A percentile compares a stretch with the other conserved stretches of the same genome.
Evolutionary conservation across 37 sponge, comb jelly and placozoan species (phyloP).

Genomic region (Chondrilla cf. caribensis): DNA sequence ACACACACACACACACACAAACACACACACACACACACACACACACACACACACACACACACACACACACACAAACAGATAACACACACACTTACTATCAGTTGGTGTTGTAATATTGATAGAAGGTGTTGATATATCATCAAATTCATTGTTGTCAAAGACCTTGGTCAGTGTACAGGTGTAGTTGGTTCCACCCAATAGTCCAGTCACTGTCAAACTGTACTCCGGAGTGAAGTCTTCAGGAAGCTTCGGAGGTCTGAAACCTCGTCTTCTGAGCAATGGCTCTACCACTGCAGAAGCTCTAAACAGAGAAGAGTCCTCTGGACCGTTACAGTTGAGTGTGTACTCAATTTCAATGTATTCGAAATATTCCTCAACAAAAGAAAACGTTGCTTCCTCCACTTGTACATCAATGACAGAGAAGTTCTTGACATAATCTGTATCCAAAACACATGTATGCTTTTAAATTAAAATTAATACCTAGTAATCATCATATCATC

Average conservation of each 20-base stretch:
- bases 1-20: too few species aligned
- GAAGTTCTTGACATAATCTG: slow-evolving; percentile 2
- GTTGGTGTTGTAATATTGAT: too few species aligned
- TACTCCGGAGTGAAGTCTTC: not conserved
- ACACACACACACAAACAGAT: too few species aligned
- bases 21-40: too few species aligned
- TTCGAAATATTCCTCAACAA: slow-evolving; percentile 7
- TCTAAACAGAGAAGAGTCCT: not conserved
- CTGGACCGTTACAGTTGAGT: not conserved
- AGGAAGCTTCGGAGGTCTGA: not conserved
- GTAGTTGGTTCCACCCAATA: not conserved
- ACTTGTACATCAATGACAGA: not conserved
- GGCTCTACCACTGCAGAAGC: not conserved
- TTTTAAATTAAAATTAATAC: too few species aligned
- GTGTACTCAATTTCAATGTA: not conserved
- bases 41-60: too few species aligned
- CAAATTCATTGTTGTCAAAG: slow-evolving; percentile 12
- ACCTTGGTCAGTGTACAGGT: not conserved
- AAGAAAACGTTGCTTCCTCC: not conserved
- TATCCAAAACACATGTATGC: too few species aligned
- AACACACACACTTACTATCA: too few species aligned
- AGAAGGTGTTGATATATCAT: not conserved
- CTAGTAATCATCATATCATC: too few species aligned
- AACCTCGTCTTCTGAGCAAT: too few species aligned
- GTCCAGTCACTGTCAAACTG: not conserved